Conservation (phyloP, 64 coral and sea anemone species). For the Pocillopora verrucosa region DNA sequence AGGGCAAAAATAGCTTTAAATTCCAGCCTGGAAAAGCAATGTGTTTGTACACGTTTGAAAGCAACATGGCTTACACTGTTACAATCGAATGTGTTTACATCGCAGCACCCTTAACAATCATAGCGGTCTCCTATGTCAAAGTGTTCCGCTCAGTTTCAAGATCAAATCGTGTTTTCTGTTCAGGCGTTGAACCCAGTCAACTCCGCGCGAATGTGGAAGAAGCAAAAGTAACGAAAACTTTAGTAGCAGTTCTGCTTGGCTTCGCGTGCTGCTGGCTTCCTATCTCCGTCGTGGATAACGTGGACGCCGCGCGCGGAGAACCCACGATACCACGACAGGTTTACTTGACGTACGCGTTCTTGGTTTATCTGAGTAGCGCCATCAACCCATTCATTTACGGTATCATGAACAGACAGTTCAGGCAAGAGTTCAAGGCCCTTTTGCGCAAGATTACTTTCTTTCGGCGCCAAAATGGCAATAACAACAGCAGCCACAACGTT, state of each 20-base stretch:
- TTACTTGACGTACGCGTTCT: constrained; percentile 51
- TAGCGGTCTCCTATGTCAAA: constrained; percentile 25
- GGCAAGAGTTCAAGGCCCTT: constrained; percentile 44
- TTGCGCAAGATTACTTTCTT: background rate
- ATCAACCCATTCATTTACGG: constrained; percentile 70
- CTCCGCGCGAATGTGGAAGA: constrained; percentile 53
- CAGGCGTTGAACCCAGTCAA: background rate
- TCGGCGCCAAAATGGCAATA: too few species aligned
- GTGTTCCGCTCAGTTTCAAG: constrained; percentile 34
- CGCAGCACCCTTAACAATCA: constrained; percentile 39
- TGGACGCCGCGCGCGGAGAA: constrained; percentile 40
- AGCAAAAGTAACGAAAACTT: constrained; percentile 55
- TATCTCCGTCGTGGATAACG: constrained; percentile 30
- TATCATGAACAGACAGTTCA: constrained; percentile 49
- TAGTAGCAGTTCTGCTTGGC: constrained; percentile 45
- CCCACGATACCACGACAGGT: constrained; percentile 48
- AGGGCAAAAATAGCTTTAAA: constrained; percentile 5
- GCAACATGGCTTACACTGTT: constrained; percentile 40
- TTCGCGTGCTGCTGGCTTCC: constrained; percentile 66
- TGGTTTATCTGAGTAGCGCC: constrained; percentile 61
- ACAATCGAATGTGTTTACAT: constrained; percentile 49
- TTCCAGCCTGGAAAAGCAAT: constrained; percentile 68
- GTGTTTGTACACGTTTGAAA: constrained; percentile 52
- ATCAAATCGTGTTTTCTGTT: constrained; percentile 23
- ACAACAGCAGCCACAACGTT: too few species aligned